A percentile compares a stretch with the other conserved stretches of the same genome.
phyloP scores from a whole-genome alignment of 2,797 vertebrate genomes.

The Eulemur coronatus region DNA sequence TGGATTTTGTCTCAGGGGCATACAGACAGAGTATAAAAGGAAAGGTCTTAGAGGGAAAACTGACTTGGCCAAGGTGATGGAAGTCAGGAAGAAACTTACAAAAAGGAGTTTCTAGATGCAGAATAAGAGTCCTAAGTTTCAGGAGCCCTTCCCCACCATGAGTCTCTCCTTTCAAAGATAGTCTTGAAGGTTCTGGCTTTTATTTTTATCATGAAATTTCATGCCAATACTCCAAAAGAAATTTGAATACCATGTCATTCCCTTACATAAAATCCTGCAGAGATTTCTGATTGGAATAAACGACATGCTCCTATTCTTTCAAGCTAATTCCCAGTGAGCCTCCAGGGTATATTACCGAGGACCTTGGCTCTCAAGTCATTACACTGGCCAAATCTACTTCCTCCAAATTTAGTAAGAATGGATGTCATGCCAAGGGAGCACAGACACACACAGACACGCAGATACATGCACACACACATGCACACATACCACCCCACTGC shows the following conservation, averaged over 20 bases:
- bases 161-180: not conserved
- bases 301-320: not conserved
- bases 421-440: not conserved
- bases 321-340: not conserved
- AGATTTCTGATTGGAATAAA: conserved; percentile 32
- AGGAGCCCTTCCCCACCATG: not conserved
- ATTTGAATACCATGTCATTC: not conserved
- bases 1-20: not conserved
- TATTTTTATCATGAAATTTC: conserved; percentile 8
- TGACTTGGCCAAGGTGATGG: not conserved
- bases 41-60: not conserved
- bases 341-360: not conserved
- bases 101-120: not conserved
- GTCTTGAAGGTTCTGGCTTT: not conserved
- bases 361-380: not conserved
- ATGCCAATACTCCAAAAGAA: conserved; percentile 45
- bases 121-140: not conserved
- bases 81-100: not conserved
- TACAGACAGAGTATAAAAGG: not conserved
- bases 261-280: conserved; percentile 29
- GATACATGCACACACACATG: not conserved
- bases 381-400: not conserved
- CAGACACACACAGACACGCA: not conserved
- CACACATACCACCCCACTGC: not conserved
- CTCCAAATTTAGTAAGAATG: not conserved